Evolutionary conservation across 2,888 invertebrate species (phyloP).

Genomic region (Drosophila quinaria): DNA sequence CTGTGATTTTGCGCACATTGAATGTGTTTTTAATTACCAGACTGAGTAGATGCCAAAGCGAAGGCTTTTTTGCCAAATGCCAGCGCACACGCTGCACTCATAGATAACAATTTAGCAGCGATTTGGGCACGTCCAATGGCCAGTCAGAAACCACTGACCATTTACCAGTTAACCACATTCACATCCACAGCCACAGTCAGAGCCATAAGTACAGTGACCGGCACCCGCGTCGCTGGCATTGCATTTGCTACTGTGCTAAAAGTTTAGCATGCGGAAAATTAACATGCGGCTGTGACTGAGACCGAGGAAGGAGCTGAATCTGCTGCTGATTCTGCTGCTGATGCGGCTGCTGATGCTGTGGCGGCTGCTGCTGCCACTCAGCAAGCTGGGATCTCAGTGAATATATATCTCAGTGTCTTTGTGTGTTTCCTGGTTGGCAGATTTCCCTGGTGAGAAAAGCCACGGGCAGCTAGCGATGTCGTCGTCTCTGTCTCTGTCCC

Average conservation of each 20-base stretch:
- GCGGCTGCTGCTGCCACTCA: slow-evolving; percentile 58
- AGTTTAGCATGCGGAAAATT: slow-evolving; percentile 82
- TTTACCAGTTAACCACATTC: slow-evolving; percentile 34
- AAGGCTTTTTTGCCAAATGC: slow-evolving; percentile 60
- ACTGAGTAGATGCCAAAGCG: slow-evolving; percentile 68
- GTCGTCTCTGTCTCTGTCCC: slow-evolving; percentile 27
- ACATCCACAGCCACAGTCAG: slow-evolving; percentile 19
- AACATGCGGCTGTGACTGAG: slow-evolving; percentile 68
- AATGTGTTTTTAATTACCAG: slow-evolving; percentile 80
- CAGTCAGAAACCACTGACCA: slow-evolving; percentile 34
- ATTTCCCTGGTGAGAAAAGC: slow-evolving; percentile 81
- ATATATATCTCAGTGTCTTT: slow-evolving; percentile 53
- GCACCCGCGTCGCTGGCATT: slow-evolving; percentile 66
- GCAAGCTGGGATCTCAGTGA: slow-evolving; percentile 51
- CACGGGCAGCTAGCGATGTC: slow-evolving; percentile 61
- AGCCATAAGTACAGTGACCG: slow-evolving; percentile 42
- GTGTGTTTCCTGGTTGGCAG: slow-evolving; percentile 71
- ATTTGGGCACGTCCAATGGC: slow-evolving; percentile 77
- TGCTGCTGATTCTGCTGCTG: slow-evolving; percentile 4
- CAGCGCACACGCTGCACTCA: slow-evolving; percentile 79
- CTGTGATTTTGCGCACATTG: slow-evolving; percentile 81
- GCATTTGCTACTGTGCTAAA: slow-evolving; percentile 78
- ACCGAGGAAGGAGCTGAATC: slow-evolving; percentile 9
- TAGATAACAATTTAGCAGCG: slow-evolving; percentile 81
- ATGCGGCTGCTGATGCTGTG: slow-evolving; percentile 1